A percentile compares a stretch with the other conserved stretches of the same genome.
These are phyloP conservation scores for Hemichromis elongatus DNA, from an alignment of 2,113 vertebrate genomes.

Conservation along the genomic window DNA sequence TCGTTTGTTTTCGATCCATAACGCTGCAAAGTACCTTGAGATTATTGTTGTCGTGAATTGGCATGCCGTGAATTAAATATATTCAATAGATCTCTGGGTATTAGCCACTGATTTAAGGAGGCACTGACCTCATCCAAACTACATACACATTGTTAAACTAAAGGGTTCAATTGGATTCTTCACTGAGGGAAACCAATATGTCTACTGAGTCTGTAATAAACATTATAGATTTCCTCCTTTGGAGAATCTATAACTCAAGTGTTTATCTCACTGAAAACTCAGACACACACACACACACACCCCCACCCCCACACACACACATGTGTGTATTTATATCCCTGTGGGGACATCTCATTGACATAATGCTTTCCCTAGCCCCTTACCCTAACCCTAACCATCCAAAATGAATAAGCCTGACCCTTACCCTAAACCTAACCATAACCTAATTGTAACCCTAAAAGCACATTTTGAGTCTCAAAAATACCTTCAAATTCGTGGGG, in stretches of 20 bases:
- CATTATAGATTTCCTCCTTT: conserved; percentile 10
- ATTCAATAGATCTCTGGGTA: not conserved
- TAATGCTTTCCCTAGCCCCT: too few relatives aligned
- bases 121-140: not conserved
- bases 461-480: too few relatives aligned
- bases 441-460: too few relatives aligned
- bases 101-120: not conserved
- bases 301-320: not conserved
- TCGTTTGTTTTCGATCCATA: not conserved
- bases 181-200: not conserved
- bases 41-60: not conserved
- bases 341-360: too few relatives aligned
- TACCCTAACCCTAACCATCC: too few relatives aligned
- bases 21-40: not conserved
- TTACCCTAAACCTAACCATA: too few relatives aligned
- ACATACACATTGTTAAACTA: not conserved
- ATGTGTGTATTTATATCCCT: too few relatives aligned
- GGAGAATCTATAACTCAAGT: conserved; percentile 22
- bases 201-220: conserved; percentile 4
- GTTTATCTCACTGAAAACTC: conserved; percentile 34
- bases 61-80: not conserved
- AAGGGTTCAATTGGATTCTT: not conserved
- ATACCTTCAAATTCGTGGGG: too few relatives aligned
- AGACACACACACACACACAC: not conserved
- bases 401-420: too few relatives aligned